A percentile compares a stretch with the other conserved stretches of the same genome.
phyloP scores from a whole-genome alignment of 2,113 vertebrate species.

The Amblyopsis rosae region DNA sequence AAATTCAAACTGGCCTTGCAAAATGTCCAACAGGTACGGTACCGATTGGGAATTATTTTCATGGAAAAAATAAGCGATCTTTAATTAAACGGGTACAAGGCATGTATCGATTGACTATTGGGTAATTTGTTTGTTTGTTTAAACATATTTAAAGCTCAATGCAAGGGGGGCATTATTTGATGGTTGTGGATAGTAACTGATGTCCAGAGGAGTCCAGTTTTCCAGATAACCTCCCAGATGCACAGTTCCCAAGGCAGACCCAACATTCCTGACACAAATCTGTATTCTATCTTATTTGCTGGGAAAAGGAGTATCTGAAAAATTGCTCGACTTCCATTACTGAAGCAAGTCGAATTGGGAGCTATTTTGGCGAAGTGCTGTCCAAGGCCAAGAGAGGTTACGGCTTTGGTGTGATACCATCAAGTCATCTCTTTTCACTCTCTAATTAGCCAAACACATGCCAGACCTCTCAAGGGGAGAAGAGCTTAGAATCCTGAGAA shows the following conservation, averaged over 20 bases:
- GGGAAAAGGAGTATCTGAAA: not conserved
- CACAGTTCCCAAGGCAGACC: too few relatives aligned
- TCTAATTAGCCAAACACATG: conserved; percentile 33
- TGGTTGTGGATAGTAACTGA: not conserved
- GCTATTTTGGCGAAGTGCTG: not conserved
- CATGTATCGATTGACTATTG: not conserved
- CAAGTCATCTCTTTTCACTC: not conserved
- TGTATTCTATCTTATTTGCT: not conserved
- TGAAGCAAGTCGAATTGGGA: conserved; percentile 12
- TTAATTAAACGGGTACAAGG: not conserved
- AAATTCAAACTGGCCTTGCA: not conserved
- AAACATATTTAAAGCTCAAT: not conserved
- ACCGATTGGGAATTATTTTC: not conserved
- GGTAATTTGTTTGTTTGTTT: not conserved
- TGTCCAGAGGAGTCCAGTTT: not conserved
- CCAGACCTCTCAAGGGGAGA: conserved; percentile 18
- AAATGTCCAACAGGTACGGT: not conserved
- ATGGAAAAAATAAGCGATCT: not conserved
- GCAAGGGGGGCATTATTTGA: not conserved
- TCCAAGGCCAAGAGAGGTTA: conserved; percentile 33
- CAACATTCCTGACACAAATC: too few relatives aligned
- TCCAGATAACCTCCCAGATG: too few relatives aligned
- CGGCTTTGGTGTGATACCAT: conserved; percentile 34
- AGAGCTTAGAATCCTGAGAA: conserved; percentile 1
- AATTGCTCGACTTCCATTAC: not conserved